phyloP scores from a whole-genome alignment of 2,888 invertebrate genomes.

The Coelopa pilipes region DNA sequence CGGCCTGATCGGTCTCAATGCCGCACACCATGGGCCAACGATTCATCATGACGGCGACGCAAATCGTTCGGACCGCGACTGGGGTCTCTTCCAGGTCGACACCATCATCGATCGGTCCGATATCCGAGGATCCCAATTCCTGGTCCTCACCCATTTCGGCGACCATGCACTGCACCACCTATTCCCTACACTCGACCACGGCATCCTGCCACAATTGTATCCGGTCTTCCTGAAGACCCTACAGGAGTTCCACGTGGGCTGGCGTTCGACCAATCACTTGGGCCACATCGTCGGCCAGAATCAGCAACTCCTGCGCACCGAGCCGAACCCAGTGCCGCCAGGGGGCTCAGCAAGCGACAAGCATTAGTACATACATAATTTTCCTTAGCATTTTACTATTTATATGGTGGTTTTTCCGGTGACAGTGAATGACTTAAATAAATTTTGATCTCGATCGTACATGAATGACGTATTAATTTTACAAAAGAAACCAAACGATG shows the following conservation, averaged over 20 bases:
- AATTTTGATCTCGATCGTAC: too few species aligned
- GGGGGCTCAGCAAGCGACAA: conserved; percentile 32
- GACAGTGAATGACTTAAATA: too few species aligned
- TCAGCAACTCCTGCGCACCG: conserved; percentile 69
- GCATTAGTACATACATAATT: background rate
- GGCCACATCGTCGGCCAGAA: conserved; percentile 75
- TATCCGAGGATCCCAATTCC: conserved; percentile 73
- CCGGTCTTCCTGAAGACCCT: conserved; percentile 67
- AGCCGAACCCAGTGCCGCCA: conserved; percentile 62
- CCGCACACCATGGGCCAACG: conserved; percentile 81
- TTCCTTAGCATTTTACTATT: background rate
- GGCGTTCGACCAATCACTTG: conserved; percentile 68
- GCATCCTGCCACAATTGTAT: conserved; percentile 73
- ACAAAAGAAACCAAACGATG: background rate
- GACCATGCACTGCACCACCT: conserved; percentile 83
- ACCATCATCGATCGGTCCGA: conserved; percentile 77
- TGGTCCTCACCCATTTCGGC: conserved; percentile 78
- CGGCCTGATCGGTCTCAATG: conserved; percentile 73
- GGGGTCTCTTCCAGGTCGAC: conserved; percentile 81
- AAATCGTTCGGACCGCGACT: conserved; percentile 70
- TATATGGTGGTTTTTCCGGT: background rate
- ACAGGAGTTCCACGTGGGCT: conserved; percentile 55
- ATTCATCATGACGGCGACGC: conserved; percentile 82
- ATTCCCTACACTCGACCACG: conserved; percentile 83
- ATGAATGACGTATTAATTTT: too few species aligned